These are phyloP conservation scores for Arothron firmamentum DNA, from an alignment of 2,113 vertebrate species.

Conservation along the genomic window DNA sequence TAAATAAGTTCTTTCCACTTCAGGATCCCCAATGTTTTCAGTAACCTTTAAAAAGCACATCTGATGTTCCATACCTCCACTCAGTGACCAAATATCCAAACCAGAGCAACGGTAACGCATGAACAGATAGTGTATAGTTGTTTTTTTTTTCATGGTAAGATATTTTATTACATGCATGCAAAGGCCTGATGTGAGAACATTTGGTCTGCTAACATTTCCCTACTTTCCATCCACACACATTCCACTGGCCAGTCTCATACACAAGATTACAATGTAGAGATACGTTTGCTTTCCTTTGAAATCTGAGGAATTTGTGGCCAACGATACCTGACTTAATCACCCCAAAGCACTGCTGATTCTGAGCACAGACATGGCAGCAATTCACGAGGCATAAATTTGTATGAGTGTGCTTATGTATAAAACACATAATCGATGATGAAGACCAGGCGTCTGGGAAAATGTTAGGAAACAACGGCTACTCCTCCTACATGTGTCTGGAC, in stretches of 20 bases:
- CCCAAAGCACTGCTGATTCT: constrained; percentile 48
- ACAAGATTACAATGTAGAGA: constrained; percentile 11
- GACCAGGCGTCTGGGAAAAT: constrained; percentile 63
- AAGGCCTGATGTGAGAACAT: too few species aligned
- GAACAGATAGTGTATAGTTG: not conserved
- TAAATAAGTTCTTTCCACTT: constrained; percentile 31
- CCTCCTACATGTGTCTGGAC: constrained; percentile 37
- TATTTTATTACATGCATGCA: not conserved
- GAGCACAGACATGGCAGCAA: constrained; percentile 13
- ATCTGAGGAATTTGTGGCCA: constrained; percentile 48
- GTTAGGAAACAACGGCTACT: constrained; percentile 69
- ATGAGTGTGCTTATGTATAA: constrained; percentile 30
- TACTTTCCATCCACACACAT: not conserved
- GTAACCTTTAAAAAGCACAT: constrained; percentile 58
- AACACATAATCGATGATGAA: constrained; percentile 60
- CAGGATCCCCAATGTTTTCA: constrained; percentile 35
- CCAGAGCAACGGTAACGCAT: constrained; percentile 11
- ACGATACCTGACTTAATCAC: constrained; percentile 54
- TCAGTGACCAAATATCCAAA: constrained; percentile 36
- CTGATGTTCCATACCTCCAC: constrained; percentile 42
- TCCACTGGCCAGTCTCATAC: constrained; percentile 15
- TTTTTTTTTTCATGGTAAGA: too few species aligned
- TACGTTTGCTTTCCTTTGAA: constrained; percentile 46
- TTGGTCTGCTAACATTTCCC: too few species aligned
- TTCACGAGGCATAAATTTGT: constrained; percentile 20